Base-by-base conservation (phyloP, 2,797 vertebrate species). In the Sandelia bainsii region DNA sequence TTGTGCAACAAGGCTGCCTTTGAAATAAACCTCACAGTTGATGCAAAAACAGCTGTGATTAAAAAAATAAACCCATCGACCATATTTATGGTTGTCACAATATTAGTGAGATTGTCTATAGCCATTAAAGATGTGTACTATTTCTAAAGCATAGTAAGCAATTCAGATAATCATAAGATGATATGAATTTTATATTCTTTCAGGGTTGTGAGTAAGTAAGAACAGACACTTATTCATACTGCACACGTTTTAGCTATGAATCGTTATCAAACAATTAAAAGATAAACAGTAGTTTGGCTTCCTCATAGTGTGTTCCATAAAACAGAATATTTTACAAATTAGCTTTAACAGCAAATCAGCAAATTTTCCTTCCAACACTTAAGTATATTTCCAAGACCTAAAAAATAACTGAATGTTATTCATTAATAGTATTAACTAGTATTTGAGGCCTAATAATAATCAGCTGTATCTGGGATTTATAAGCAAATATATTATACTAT, bases 21-120 rank as follows among this genome's bases (percentile, higher is more conserved):
- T 69, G 10, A 69, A 29, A 27, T 10, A 42, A 34, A 68, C 6
- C 11, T 46, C 45, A 34, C 61, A 62, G n/a, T 16, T 53, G 5
- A 40, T 63, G 17, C 7, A 49, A 46, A 66, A 64, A 54, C 34
- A 40, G 42, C 14, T 37, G 12, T 42, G 20, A 62, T 46, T 20
- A 64, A 53, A 13, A 48, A 64, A 25, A 50, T 37, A 49, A 1
- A 61, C 1, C 9, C 1, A 45, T 58, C 27, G 5, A 6, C 27
- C 14, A 69, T 61, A 5, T 56, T 25, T 25, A 20, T 54, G 6
- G 19, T 4, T 62, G 3, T 29, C 27, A 29, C 27, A 29, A 6
- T 27, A 2, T 13, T 20, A 40, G 0, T 60, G 6, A 1, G 4
- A 0, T 42, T 23, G 2, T 57, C 19, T 27, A 14, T 6, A 12